Base-by-base conservation (phyloP, 2,113 vertebrate genomes). In the Neolamprologus ventralis region DNA sequence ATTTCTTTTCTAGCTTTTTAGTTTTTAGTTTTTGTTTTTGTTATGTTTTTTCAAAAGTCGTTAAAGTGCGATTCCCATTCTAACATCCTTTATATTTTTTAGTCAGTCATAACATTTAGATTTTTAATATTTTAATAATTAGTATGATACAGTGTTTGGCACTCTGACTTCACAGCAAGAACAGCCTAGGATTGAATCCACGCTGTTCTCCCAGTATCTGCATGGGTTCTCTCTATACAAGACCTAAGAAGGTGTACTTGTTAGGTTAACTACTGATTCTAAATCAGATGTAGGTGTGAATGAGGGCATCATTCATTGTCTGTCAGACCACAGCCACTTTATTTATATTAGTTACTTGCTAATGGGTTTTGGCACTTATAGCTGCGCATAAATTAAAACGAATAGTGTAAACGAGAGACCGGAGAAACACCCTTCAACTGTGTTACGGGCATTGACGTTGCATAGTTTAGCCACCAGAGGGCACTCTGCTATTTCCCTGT, bases 21-120 rank as follows among this genome's bases (percentile, higher is more conserved):
- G 42, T 31, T 49, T 75, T 19, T 11, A 0, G 16, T 2, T 33
- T 19, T 33, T 1, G 11, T 37, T 21, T 37, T 19, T 1, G 1
- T 37, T 21, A n/a, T n/a, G 3, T 17, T 65, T 65, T 37, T 73
- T 17, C 40, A 73, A 7, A 73, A 26, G 13, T 26, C 0, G 0
- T 17, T 73, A 73, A 73, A 73, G 40, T 7, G 21, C 0, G 4
- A 26, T 47, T 45, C 3, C 14, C 65, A 71, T 42, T 37, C 65
- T 71, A 1, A 23, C 7, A 42, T 23, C 2, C 40, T 26, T 47
- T 26, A 47, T 10, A 45, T 5, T 26, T 45, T 28, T 26, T 9
- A 28, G 40, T 26, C 68, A 28, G 68, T 45, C 7, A 26, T 73
- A 26, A 73, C 68, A 73, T 42, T 26, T 45, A 16, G 12, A 73